Conservation (phyloP, 92 coral and sea anemone genomes). For the Actinostola sp. region DNA sequence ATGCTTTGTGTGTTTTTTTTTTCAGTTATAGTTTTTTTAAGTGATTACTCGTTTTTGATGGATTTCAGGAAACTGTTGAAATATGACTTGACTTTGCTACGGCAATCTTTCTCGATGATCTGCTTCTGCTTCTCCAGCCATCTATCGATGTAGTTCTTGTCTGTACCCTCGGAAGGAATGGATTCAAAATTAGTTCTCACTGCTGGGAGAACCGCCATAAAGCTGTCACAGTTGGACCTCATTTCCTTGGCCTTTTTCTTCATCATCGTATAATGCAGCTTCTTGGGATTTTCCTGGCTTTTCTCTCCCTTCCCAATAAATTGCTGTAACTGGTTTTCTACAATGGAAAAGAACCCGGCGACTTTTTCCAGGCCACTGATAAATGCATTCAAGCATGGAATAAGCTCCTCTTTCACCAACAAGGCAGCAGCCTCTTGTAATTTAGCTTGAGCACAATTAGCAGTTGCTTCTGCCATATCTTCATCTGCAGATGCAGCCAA, state of each 20-base stretch:
- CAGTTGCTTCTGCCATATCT: conserved; percentile 54
- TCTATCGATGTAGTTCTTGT: conserved; percentile 70
- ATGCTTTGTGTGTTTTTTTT: no score
- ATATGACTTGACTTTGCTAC: no score
- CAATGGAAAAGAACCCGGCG: conserved; percentile 64
- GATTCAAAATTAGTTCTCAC: conserved; percentile 61
- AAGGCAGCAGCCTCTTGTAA: conserved; percentile 44
- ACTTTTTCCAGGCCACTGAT: conserved; percentile 41
- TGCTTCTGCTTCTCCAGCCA: conserved; percentile 48
- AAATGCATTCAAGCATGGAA: conserved; percentile 46
- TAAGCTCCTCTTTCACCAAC: conserved; percentile 31
- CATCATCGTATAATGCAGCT: conserved; percentile 41
- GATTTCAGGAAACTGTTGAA: no score
- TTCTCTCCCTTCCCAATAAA: conserved; percentile 46
- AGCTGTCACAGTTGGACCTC: conserved; percentile 42
- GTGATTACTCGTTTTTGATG: no score
- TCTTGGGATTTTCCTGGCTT: conserved; percentile 16
- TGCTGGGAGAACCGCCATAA: conserved; percentile 49
- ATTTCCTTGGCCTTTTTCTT: conserved; percentile 46
- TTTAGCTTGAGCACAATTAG: conserved; percentile 37
- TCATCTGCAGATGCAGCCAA: no score
- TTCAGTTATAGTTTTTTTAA: no score
- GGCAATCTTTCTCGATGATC: conserved; percentile 1
- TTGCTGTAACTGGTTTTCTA: no score
- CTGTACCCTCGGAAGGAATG: conserved; percentile 63